Evolutionary conservation across 1,140 invertebrate genomes (phyloP).

Genomic region (Streblospio benedicti): DNA sequence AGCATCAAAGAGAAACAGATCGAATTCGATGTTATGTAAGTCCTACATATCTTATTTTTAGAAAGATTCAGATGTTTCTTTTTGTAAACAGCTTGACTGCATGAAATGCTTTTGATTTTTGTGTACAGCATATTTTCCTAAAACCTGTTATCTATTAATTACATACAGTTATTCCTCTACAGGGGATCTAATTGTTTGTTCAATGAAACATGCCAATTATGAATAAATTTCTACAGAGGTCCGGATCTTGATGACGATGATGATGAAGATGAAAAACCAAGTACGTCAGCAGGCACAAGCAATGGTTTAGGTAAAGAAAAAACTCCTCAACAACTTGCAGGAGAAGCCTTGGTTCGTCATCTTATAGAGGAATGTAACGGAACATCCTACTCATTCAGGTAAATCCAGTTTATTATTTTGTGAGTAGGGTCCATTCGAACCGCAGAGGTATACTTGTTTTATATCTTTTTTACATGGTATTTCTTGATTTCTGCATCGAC

Average conservation of each 20-base stretch:
- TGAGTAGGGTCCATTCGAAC: too few relatives aligned
- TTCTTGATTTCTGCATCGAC: too few relatives aligned
- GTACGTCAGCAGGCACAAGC: background rate
- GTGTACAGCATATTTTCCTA: background rate
- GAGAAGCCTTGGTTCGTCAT: conserved; percentile 36
- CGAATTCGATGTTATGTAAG: conserved; percentile 48
- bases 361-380: conserved; percentile 39
- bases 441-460: too few relatives aligned
- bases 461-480: too few relatives aligned
- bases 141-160: background rate
- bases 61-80: conserved; percentile 9
- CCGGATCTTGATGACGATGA: conserved; percentile 35
- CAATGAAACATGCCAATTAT: too few relatives aligned
- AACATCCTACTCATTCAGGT: conserved; percentile 38
- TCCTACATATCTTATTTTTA: too few relatives aligned
- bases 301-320: conserved; percentile 36
- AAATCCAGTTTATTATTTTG: background rate
- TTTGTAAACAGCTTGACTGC: conserved; percentile 4
- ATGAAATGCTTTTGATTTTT: background rate
- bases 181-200: too few relatives aligned
- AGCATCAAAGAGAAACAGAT: conserved; percentile 40
- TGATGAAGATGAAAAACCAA: conserved; percentile 25
- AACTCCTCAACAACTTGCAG: conserved; percentile 39
- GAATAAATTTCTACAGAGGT: conserved; percentile 28
- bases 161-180: too few relatives aligned